Conservation (phyloP, 2,113 vertebrate species). For the Menura novaehollandiae region DNA sequence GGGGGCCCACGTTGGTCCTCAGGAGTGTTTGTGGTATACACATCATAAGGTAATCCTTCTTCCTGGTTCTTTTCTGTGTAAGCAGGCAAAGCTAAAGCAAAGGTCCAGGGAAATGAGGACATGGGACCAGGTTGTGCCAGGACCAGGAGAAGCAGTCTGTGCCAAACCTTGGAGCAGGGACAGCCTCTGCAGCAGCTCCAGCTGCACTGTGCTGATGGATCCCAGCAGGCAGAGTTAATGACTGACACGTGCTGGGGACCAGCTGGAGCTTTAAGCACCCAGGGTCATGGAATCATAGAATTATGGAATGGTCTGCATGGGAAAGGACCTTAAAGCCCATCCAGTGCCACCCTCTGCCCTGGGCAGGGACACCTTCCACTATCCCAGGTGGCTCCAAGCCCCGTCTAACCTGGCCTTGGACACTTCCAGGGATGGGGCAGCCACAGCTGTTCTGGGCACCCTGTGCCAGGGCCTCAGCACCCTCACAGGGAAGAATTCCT, state of each 20-base stretch:
- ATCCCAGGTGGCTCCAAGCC: not conserved
- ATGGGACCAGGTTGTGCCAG: not conserved
- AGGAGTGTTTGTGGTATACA: not conserved
- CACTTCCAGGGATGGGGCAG: not conserved
- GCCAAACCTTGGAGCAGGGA: not conserved
- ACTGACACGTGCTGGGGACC: not conserved
- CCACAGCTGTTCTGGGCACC: not conserved
- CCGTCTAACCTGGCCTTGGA: accelerated
- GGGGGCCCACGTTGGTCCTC: not conserved
- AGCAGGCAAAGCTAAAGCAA: not conserved
- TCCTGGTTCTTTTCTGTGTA: not conserved
- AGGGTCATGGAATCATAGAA: not conserved
- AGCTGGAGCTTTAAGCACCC: not conserved
- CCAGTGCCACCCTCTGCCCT: accelerated
- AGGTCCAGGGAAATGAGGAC: not conserved
- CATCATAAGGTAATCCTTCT: not conserved
- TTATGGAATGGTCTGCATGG: not conserved
- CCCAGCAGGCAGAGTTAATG: not conserved
- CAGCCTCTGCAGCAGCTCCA: not conserved
- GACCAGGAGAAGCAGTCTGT: not conserved
- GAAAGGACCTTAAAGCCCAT: not conserved
- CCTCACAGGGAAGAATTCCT: not conserved
- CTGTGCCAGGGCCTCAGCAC: not conserved
- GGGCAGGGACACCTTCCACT: not conserved
- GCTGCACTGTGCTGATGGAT: not conserved